Evolutionary conservation across 1,140 invertebrate genomes (phyloP), one percentile per base, ranked within the genome.

Genomic region (Lanistes nyassanus): DNA sequence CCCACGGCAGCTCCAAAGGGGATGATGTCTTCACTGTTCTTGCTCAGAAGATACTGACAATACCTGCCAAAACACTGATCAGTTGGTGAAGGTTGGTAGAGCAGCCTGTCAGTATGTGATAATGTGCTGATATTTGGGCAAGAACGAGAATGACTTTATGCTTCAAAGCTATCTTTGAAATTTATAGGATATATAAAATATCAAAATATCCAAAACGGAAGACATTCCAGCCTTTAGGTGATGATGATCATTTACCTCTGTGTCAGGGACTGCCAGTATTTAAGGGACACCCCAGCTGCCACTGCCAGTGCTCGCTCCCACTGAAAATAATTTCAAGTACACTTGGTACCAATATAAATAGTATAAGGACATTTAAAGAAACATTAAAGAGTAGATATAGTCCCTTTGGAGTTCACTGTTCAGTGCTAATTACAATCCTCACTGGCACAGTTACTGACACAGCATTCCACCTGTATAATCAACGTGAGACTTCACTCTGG

Each of bases 221-320:
- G 31, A 5, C 11, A 16, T 60, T 60, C 31, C 23, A 31, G 64
- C 34, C 11, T 31, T 42, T 69, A 3, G 19, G 11, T 36, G 6
- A 67, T 67, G 26, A 2, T 55, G 29, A 29, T 58, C 3, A 68
- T 66, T 77, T 79, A 90, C 89, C 88, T 88, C 72, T 84, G 62
- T 34, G 85, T 78, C n/a, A 91, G 82, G 68, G 86, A 80, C 34
- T 85, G 86, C 90, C 90, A 91, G 79, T 90, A 91, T 23, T 85
- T 78, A 36, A 89, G 60, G 7, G 90, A 91, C 0, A 91, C 90
- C 42, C 86, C 89, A n/a, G 90, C 90, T 23, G 90, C 89, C 26
- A 91, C 79, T 62, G 88, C 83, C 7, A 91, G 80, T 29, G 90
- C 90, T 64, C 87, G 88, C 68, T 90, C 85, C 90, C 90, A 91